Evolutionary conservation across 2,888 invertebrate species (phyloP).

Genomic region (Habroteleia sp.): DNA sequence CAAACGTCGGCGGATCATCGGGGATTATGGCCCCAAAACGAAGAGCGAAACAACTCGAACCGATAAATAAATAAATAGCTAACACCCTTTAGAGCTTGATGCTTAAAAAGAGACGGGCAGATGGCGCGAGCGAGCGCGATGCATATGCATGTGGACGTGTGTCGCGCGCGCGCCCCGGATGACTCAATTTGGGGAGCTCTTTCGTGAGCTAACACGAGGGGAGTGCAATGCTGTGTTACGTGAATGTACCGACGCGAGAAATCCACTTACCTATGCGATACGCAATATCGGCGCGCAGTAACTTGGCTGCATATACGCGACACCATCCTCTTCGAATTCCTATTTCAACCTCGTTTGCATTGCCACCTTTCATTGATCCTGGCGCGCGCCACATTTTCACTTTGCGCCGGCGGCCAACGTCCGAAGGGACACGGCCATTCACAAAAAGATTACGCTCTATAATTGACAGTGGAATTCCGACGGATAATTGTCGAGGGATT

Average conservation of each 20-base stretch:
- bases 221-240: slow-evolving; percentile 77
- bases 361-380: slow-evolving; percentile 46
- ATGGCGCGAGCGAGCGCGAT: slow-evolving; percentile 11
- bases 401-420: slow-evolving; percentile 18
- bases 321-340: slow-evolving; percentile 39
- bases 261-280: slow-evolving; percentile 74
- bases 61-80: slow-evolving; percentile 70
- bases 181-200: slow-evolving; percentile 75
- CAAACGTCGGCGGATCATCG: slow-evolving; percentile 45
- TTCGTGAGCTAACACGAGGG: slow-evolving; percentile 73
- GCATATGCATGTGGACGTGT: slow-evolving; percentile 20
- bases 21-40: slow-evolving; percentile 53
- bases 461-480: slow-evolving; percentile 5
- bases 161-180: slow-evolving; percentile 59
- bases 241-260: slow-evolving; percentile 76
- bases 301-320: slow-evolving; percentile 43
- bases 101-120: slow-evolving; percentile 42
- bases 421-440: slow-evolving; percentile 1
- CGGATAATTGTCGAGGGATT: slow-evolving; percentile 8
- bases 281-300: slow-evolving; percentile 61
- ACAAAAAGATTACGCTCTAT: slow-evolving; percentile 11
- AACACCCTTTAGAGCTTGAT: slow-evolving; percentile 68
- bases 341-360: slow-evolving; percentile 51
- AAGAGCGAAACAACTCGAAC: slow-evolving; percentile 56
- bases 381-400: slow-evolving; percentile 35